phyloP scores from a whole-genome alignment of 2,888 invertebrate species.

The Xanthia icteritia region DNA sequence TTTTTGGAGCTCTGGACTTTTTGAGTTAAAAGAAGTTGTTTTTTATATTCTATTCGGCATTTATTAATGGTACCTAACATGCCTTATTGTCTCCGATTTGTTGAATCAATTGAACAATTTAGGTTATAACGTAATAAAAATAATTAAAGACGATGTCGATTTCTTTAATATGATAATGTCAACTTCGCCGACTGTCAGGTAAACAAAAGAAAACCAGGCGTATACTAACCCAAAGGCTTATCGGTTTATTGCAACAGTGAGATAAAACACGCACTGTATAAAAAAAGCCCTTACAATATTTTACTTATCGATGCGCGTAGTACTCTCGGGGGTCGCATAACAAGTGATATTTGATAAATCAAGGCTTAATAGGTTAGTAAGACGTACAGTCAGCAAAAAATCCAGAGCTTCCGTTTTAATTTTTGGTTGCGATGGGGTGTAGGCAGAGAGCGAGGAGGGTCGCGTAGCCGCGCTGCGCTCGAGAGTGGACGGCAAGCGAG shows the following conservation, averaged over 20 bases:
- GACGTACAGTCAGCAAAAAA: conserved; percentile 32
- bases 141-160: background rate
- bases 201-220: background rate
- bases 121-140: background rate
- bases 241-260: background rate
- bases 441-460: conserved; percentile 93
- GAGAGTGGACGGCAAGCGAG: conserved; percentile 88
- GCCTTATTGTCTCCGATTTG: background rate
- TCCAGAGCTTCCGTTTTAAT: conserved; percentile 72
- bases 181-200: background rate
- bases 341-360: conserved; percentile 7
- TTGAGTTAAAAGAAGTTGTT: background rate
- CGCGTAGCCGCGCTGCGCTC: conserved; percentile 90
- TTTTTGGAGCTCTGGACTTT: conserved; percentile 75
- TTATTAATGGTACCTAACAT: conserved; percentile 6
- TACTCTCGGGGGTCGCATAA: background rate
- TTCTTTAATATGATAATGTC: background rate
- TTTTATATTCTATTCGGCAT: background rate
- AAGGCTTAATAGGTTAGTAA: background rate
- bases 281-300: background rate
- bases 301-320: background rate
- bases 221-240: no score
- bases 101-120: conserved; percentile 13
- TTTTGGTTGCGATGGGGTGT: conserved; percentile 77
- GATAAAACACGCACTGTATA: background rate